Percentiles rank a stretch among this genome's conserved stretches.
Conservation (phyloP, 2,113 vertebrate species). For the Pseudonaja textilis region DNA sequence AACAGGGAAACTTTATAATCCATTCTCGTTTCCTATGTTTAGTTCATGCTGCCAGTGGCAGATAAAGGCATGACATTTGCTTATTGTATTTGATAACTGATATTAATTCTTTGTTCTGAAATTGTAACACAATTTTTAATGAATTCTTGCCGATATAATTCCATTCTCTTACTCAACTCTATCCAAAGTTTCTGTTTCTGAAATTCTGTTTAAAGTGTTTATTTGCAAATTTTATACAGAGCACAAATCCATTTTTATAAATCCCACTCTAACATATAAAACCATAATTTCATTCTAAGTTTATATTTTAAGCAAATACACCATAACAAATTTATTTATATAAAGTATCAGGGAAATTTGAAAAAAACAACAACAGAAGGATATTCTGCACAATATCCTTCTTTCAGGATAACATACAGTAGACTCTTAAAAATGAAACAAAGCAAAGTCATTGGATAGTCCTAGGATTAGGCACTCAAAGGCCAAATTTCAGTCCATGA, state of each 20-base stretch:
- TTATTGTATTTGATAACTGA: constrained; percentile 11
- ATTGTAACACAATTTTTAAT: constrained; percentile 38
- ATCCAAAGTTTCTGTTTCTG: background rate
- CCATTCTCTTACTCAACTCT: background rate
- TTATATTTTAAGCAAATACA: background rate
- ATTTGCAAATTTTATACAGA: background rate
- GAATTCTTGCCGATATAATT: background rate
- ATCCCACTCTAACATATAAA: background rate
- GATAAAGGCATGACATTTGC: constrained; percentile 70
- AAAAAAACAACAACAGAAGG: background rate
- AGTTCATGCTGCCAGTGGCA: constrained; percentile 63
- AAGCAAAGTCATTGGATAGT: background rate
- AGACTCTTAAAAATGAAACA: background rate
- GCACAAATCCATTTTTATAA: background rate
- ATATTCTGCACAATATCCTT: background rate
- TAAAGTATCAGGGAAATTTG: background rate
- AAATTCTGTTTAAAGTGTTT: background rate
- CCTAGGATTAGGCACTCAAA: background rate
- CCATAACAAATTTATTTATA: background rate
- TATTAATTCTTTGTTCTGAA: constrained; percentile 68
- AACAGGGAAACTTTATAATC: constrained; percentile 69
- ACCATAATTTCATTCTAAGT: background rate
- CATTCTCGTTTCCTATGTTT: constrained; percentile 72
- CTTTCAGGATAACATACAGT: background rate
- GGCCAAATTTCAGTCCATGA: background rate